These are phyloP conservation scores for Argyresthia goedartella DNA, from an alignment of 2,888 invertebrate species.

Conservation along the genomic window DNA sequence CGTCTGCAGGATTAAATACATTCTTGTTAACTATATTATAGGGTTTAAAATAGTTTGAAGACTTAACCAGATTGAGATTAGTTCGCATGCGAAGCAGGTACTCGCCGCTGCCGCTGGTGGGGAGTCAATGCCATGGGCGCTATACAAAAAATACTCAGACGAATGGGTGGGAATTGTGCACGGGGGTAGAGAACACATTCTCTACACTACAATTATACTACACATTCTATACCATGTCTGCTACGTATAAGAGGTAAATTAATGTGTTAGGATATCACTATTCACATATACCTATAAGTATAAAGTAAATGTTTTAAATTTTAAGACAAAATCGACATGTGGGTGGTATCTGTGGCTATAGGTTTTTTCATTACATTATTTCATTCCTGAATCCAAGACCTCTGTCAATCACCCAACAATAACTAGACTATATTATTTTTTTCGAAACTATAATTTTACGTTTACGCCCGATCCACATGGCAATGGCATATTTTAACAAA, in stretches of 20 bases:
- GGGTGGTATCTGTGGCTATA: too few species aligned
- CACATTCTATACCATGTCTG: too few species aligned
- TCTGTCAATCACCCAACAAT: too few species aligned
- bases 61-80: conserved; percentile 17
- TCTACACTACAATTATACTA: too few species aligned
- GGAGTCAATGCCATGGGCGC: conserved; percentile 21
- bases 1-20: conserved; percentile 7
- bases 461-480: not conserved
- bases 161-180: not conserved
- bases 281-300: too few species aligned
- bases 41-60: conserved; percentile 22
- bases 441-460: not conserved
- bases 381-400: too few species aligned
- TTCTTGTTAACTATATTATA: conserved; percentile 13
- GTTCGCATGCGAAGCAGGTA: conserved; percentile 28
- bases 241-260: too few species aligned
- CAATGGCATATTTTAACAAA: not conserved
- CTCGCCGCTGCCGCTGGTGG: conserved; percentile 11
- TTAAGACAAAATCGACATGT: too few species aligned
- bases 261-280: too few species aligned
- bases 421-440: too few species aligned
- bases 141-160: conserved; percentile 16
- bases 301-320: too few species aligned
- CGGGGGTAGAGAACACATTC: not conserved
- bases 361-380: too few species aligned